Base-by-base conservation (phyloP, 2,797 vertebrate species). In the Melanitta fusca region DNA sequence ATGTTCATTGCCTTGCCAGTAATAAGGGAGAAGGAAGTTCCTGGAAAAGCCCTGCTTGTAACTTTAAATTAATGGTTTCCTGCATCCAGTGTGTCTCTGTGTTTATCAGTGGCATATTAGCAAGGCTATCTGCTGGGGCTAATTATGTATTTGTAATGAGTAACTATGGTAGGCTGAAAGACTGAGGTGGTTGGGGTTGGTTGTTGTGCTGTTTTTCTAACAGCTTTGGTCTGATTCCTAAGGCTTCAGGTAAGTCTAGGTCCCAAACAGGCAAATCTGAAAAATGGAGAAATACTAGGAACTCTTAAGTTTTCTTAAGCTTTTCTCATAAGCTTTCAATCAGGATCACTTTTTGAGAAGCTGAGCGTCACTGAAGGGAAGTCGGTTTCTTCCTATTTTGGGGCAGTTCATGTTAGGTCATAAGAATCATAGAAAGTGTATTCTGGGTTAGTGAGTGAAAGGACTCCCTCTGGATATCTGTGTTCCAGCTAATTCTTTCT, bases 281-380 rank as follows among this genome's bases (percentile, higher is more conserved):
- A 47, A 89, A 80, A 41, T 22, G 13, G 36, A 36, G 51, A 43
- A 58, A 58, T 13, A 16, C 4, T 1, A 3, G 21, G 11, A 58
- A 49, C 18, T 66, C 45, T 8, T 45, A 4, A 3, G 1, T 53
- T 72, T 43, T 43, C 43, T 7, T 43, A 43, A 43, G 8, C 43
- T 43, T 43, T 43, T 43, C 17, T 43, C 43, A 43, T 43, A 43
- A 43, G 11, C 45, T 83, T 75, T 77, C 34, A 43, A n/a, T 68
- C 13, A 4, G 10, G 12, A 41, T 0, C 0, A 1, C 6, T n/a
- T 71, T 64, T 41, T 19, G 60, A 45, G 72, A 73, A 47, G 18
- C 14, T n/a, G 47, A 56, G 28, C 36, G 19, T 85, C 30, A 16
- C 3, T 3, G 30, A 47, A 49, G 18, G 13, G 19, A 53, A 34